Percentiles rank a stretch among this genome's conserved stretches.
Conservation (phyloP, 2,888 invertebrate genomes). For the Ophonus ardosiacus region DNA sequence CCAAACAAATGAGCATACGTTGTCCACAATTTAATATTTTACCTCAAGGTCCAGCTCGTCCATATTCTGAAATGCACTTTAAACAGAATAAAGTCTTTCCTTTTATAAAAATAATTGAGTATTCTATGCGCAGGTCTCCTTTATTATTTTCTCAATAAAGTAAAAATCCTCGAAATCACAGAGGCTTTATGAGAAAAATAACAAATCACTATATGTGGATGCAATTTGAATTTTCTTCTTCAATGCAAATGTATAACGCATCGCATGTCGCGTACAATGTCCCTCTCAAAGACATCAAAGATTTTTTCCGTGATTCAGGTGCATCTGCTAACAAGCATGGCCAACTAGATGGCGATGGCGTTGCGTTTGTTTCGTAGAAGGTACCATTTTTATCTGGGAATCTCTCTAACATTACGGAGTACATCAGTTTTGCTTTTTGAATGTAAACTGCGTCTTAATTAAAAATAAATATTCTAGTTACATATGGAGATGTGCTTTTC, state of each 20-base stretch:
- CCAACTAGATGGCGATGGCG: background rate
- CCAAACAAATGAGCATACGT: no score
- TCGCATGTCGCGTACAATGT: slow-evolving; percentile 32
- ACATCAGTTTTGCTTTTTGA: slow-evolving; percentile 62
- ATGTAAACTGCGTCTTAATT: slow-evolving; percentile 68
- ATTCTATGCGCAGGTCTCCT: background rate
- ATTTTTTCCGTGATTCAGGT: slow-evolving; percentile 48
- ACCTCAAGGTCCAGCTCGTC: no score
- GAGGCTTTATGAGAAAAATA: slow-evolving; percentile 29
- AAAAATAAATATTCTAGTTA: slow-evolving; percentile 68
- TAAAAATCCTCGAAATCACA: slow-evolving; percentile 17
- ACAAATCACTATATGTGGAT: slow-evolving; percentile 10
- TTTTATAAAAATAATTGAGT: background rate
- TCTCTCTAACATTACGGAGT: slow-evolving; percentile 30
- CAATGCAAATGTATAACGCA: slow-evolving; percentile 55
- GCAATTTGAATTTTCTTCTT: slow-evolving; percentile 53
- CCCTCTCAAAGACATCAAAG: slow-evolving; percentile 53
- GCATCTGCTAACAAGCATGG: slow-evolving; percentile 50
- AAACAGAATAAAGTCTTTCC: background rate
- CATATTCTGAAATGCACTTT: background rate
- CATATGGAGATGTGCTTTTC: slow-evolving; percentile 52
- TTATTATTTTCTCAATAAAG: background rate
- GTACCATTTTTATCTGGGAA: slow-evolving; percentile 56
- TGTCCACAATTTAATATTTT: no score
- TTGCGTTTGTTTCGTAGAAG: slow-evolving; percentile 58